Conservation (phyloP, 2,888 invertebrate species). For the Agapostemon virescens region DNA sequence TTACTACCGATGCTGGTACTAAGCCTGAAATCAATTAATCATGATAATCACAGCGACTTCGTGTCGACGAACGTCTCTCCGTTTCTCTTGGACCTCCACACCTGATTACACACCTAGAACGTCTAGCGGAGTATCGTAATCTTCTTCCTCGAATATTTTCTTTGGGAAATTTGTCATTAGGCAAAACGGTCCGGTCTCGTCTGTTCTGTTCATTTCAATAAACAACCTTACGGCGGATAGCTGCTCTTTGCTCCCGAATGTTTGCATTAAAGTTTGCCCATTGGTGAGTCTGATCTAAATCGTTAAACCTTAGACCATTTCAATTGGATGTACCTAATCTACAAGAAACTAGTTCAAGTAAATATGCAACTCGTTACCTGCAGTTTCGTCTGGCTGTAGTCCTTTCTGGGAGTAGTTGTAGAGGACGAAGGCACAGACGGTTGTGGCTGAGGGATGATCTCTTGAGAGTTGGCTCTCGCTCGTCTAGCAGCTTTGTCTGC, state of each 20-base stretch:
- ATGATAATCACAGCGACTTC: constrained; percentile 34
- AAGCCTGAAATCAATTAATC: constrained; percentile 84
- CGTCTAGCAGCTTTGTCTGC: constrained; percentile 93
- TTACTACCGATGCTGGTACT: constrained; percentile 92
- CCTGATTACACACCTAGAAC: constrained; percentile 85
- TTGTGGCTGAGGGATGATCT: constrained; percentile 78
- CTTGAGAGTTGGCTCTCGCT: constrained; percentile 81
- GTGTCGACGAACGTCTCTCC: background rate
- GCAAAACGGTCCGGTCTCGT: constrained; percentile 86
- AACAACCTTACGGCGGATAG: constrained; percentile 94
- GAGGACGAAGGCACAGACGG: constrained; percentile 75
- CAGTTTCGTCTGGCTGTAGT: constrained; percentile 86
- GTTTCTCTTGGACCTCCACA: background rate
- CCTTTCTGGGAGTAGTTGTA: constrained; percentile 80
- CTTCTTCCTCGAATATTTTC: constrained; percentile 91
- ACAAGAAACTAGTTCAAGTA: background rate
- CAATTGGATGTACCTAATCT: background rate
- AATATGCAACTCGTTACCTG: constrained; percentile 80
- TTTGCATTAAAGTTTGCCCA: constrained; percentile 87
- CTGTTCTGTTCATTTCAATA: constrained; percentile 91
- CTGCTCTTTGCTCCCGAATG: constrained; percentile 92
- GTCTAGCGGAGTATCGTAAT: constrained; percentile 93
- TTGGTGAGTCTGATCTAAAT: constrained; percentile 88
- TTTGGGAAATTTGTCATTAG: constrained; percentile 96
- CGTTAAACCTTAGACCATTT: constrained; percentile 13